phyloP scores from a whole-genome alignment of 2,888 invertebrate species.

The Meteorus cinctellus region DNA sequence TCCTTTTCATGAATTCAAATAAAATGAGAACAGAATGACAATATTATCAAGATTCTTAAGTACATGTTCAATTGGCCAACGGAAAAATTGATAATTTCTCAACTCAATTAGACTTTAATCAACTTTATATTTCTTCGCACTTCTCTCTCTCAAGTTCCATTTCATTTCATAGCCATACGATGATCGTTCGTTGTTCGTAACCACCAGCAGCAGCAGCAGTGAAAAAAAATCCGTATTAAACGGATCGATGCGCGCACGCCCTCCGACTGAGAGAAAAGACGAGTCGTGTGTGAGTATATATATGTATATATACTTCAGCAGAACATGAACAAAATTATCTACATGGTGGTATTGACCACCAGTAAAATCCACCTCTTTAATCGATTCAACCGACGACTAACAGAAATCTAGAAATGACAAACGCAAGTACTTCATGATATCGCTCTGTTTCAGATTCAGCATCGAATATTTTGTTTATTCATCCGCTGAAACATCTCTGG shows the following conservation, averaged over 20 bases:
- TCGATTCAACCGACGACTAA: conserved; percentile 31
- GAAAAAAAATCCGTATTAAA: conserved; percentile 31
- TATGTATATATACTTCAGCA: too few relatives aligned
- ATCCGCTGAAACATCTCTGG: too few relatives aligned
- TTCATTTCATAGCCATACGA: neutral
- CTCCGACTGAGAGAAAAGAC: conserved; percentile 28
- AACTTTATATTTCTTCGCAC: neutral
- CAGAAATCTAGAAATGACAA: neutral
- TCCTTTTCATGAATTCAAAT: conserved; percentile 9
- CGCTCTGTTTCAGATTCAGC: too few relatives aligned
- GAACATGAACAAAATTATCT: neutral
- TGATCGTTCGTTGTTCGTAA: conserved; percentile 11
- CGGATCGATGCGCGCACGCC: conserved; percentile 46
- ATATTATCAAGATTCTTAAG: neutral
- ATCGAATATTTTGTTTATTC: too few relatives aligned
- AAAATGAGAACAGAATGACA: neutral
- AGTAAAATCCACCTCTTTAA: conserved; percentile 24
- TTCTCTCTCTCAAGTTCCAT: conserved; percentile 4
- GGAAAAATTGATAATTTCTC: too few relatives aligned
- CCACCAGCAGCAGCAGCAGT: conserved; percentile 7
- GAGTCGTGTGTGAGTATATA: conserved; percentile 4
- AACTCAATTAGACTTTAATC: too few relatives aligned
- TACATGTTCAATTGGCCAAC: neutral
- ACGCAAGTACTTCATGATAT: too few relatives aligned
- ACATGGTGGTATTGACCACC: conserved; percentile 32